These are phyloP conservation scores for Centrocercus urophasianus DNA, from an alignment of 2,113 vertebrate species.

Conservation along the genomic window DNA sequence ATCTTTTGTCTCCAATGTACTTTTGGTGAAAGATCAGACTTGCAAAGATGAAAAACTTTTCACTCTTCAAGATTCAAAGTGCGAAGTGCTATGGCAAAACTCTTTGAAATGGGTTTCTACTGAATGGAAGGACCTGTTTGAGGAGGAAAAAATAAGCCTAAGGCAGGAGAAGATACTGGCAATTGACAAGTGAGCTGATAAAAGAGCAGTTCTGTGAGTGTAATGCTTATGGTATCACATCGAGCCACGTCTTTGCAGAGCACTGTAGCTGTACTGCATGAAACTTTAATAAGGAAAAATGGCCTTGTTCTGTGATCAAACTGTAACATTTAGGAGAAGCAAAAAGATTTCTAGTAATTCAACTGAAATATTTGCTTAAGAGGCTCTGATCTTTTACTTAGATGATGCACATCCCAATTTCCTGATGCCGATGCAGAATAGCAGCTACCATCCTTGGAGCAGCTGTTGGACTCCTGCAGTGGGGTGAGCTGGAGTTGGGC, in stretches of 20 bases:
- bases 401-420: not conserved
- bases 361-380: not conserved
- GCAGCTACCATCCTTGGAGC: not conserved
- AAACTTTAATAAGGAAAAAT: not conserved
- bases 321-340: not conserved
- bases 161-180: not conserved
- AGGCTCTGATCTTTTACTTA: not conserved
- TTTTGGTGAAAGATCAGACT: not conserved
- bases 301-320: not conserved
- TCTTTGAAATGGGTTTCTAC: not conserved
- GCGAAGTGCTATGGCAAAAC: not conserved
- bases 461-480: not conserved
- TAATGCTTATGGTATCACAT: not conserved
- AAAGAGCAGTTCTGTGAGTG: not conserved
- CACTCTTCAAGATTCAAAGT: not conserved
- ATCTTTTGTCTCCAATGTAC: not conserved
- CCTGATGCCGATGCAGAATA: not conserved
- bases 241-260: rapidly evolving
- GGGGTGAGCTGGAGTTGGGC: not conserved
- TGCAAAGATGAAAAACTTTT: not conserved
- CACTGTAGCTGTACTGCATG: not conserved
- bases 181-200: not conserved
- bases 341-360: not conserved
- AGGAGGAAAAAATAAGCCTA: not conserved
- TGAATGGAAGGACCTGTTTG: not conserved